Base-by-base conservation (phyloP, 2,797 vertebrate genomes). In the Anomalospiza imberbis region DNA sequence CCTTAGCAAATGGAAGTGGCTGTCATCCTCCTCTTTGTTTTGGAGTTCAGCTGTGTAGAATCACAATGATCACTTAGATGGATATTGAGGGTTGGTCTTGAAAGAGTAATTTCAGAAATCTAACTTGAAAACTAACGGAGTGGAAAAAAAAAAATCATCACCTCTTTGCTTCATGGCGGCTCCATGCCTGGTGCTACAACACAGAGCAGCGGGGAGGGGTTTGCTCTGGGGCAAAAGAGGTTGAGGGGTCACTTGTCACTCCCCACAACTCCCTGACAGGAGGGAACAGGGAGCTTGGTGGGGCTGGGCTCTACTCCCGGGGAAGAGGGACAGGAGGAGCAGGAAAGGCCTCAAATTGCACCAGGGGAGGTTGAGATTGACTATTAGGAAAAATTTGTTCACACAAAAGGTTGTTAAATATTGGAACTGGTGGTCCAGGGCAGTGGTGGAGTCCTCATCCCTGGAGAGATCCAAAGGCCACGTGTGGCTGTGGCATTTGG, bases 281-380 rank as follows among this genome's bases (percentile, higher is more conserved):
- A 87, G 38, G 26, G 0, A 11, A 60, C 44, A 34, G 34, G 34
- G 34, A 78, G 26, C 22, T 5, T 1, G 8, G 8, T 7, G 22
- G 13, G 2, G 7, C 25, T 0, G 0, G 29, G 34, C 40, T n/a
- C 2, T 70, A 31, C 7, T 47, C 31, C 32, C 34, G 26, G 26
- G 42, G 22, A 17, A 48, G 42, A 55, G 21, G 58, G 42, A 14
- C 26, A 28, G 44, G 13, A 44, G 1, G 2, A 34, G 47, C 42
- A 18, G 21, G 1, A 74, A 54, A 0, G 0, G 21, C 34, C 40
- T 54, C 31, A 48, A 2, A 3, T 4, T 42, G 25, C 6, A 5
- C 12, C 34, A 24, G 31, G 3, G 2, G 3, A 36, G 1, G 36
- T 21, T n/a, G 29, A 25, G 28, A 9, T 20, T 4, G 36, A 36